phyloP scores from a whole-genome alignment of 2,888 invertebrate species.

The Clitarchus hookeri region DNA sequence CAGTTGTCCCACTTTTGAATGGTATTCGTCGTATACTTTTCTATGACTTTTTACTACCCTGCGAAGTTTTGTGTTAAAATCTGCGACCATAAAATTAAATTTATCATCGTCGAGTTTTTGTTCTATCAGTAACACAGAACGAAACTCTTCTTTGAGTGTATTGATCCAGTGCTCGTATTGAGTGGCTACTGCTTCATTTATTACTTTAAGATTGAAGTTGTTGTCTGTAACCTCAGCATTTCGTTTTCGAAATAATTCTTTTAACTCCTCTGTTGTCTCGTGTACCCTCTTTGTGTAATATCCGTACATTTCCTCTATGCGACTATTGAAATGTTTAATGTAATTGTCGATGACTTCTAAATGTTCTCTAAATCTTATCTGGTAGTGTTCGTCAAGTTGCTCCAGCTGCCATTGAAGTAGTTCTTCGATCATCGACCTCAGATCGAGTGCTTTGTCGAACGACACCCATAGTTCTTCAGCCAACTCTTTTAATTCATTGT shows the following conservation, averaged over 20 bases:
- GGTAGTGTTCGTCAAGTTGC: not conserved
- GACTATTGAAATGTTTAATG: not conserved
- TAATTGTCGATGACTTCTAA: not conserved
- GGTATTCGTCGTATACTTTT: not conserved
- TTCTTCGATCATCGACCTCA: not conserved
- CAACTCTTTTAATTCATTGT: not conserved
- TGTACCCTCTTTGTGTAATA: not conserved
- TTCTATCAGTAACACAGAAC: not conserved
- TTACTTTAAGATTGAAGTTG: not conserved
- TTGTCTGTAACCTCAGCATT: not conserved
- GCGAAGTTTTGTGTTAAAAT: not conserved
- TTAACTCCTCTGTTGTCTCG: not conserved
- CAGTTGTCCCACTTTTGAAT: not conserved
- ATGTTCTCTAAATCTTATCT: not conserved
- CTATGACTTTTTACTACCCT: not conserved
- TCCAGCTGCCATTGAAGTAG: not conserved
- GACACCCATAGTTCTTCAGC: not conserved
- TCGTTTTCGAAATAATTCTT: not conserved
- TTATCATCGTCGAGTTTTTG: not conserved
- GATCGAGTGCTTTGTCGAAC: not conserved
- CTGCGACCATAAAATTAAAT: not conserved
- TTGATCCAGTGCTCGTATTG: not conserved
- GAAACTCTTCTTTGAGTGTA: not conserved
- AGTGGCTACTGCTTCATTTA: not conserved
- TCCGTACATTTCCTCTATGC: not conserved